Evolutionary conservation across 2,113 vertebrate species (phyloP).

Genomic region (Orthonyx spaldingii): DNA sequence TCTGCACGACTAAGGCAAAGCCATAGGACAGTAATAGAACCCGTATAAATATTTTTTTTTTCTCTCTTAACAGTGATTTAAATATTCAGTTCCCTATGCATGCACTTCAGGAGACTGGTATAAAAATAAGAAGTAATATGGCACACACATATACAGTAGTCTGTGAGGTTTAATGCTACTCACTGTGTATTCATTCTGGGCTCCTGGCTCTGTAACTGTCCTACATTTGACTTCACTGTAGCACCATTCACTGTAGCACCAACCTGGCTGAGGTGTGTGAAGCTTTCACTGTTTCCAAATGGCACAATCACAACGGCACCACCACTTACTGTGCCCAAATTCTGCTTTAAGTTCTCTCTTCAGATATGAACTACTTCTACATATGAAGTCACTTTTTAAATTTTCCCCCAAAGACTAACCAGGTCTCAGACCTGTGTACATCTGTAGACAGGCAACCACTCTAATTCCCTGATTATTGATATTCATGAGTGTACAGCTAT

Average conservation of each 20-base stretch:
- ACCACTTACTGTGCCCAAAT: not conserved
- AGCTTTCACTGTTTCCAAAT: not conserved
- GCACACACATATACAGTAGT: not conserved
- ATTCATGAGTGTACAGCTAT: not conserved
- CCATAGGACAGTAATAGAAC: not conserved
- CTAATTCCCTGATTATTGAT: not conserved
- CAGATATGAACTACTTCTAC: not conserved
- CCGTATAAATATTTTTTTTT: not conserved
- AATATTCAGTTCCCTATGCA: not conserved
- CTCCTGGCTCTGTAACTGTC: not conserved
- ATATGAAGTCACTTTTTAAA: not conserved
- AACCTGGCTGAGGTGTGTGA: not conserved
- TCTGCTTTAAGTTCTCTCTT: not conserved
- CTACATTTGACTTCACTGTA: not conserved
- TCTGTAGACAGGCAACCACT: not conserved
- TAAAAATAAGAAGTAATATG: slow-evolving; percentile 30
- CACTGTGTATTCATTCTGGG: not conserved
- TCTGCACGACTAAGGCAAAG: not conserved
- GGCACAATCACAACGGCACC: not conserved
- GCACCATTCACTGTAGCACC: not conserved
- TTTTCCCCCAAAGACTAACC: not conserved
- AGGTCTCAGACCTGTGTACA: not conserved
- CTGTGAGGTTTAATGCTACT: not conserved
- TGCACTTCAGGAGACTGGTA: not conserved
- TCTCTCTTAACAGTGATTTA: not conserved